phyloP scores from a whole-genome alignment of 2,888 invertebrate genomes.

The Bruchidius siliquastri region DNA sequence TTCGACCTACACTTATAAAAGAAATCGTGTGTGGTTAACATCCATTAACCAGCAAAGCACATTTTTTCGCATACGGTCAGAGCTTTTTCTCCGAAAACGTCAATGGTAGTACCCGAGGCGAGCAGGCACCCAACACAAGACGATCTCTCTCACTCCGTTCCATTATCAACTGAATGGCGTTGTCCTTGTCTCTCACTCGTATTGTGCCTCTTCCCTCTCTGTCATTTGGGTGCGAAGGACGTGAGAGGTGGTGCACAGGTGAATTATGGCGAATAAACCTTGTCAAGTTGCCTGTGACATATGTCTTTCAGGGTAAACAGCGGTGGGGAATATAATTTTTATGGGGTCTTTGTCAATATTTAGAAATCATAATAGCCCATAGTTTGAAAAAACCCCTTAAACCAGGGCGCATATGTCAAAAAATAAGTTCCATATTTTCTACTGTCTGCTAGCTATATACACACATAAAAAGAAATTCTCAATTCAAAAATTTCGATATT shows the following conservation, averaged over 20 bases:
- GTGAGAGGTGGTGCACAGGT: not conserved
- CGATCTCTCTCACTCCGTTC: not conserved
- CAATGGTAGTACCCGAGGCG: not conserved
- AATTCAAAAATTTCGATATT: too few species aligned
- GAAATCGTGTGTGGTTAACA: not conserved
- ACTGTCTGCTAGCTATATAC: too few species aligned
- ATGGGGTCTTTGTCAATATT: too few species aligned
- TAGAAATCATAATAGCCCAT: too few species aligned
- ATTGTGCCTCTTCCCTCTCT: not conserved
- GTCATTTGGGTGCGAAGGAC: not conserved
- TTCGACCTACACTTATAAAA: not conserved
- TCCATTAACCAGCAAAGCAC: not conserved
- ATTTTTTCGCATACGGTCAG: not conserved
- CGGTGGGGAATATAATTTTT: not conserved
- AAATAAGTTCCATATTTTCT: too few species aligned
- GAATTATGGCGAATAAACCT: not conserved
- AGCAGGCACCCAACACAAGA: not conserved
- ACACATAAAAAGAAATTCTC: too few species aligned
- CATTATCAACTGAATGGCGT: not conserved
- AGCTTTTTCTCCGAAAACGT: not conserved
- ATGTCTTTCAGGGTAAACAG: not conserved
- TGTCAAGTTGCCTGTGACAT: not conserved
- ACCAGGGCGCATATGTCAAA: too few species aligned
- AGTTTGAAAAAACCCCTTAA: too few species aligned
- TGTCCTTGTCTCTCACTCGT: not conserved